A percentile compares a stretch with the other conserved stretches of the same genome.
Conservation (phyloP, 1,140 invertebrate genomes). For the Tetramorium simillimum region DNA sequence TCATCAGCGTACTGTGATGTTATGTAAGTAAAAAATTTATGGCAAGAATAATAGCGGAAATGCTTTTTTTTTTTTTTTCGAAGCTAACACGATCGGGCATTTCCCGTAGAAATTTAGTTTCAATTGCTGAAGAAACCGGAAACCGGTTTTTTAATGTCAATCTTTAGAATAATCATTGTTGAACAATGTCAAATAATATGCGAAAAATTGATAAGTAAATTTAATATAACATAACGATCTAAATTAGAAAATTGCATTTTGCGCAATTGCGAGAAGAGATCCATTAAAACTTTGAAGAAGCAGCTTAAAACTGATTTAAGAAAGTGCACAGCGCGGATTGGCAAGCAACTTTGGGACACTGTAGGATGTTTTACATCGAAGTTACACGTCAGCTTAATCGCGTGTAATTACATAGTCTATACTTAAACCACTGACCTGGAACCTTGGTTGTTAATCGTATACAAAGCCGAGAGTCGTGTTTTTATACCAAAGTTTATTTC, state of each 20-base stretch:
- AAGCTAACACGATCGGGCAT: background rate
- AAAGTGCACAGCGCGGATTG: background rate
- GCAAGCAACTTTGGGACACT: background rate
- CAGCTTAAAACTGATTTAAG: background rate
- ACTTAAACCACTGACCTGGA: background rate
- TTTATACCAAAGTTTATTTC: conserved; percentile 10
- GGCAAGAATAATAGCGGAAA: background rate
- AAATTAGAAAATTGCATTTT: background rate
- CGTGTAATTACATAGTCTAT: background rate
- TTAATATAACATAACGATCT: background rate
- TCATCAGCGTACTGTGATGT: background rate
- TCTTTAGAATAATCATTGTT: background rate
- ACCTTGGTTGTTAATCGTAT: conserved; percentile 5
- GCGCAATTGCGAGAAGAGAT: background rate
- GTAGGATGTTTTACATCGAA: conserved; percentile 1
- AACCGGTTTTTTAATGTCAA: background rate
- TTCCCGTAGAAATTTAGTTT: background rate
- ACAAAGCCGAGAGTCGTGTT: background rate
- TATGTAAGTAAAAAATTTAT: background rate
- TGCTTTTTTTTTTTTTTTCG: background rate
- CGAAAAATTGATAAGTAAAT: background rate
- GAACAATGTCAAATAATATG: background rate
- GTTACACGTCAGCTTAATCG: conserved; percentile 4
- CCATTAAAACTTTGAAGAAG: background rate
- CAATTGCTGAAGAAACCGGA: background rate